A percentile compares a stretch with the other conserved stretches of the same genome.
Conservation (phyloP, 2,797 vertebrate species). For the Decapterus maruadsi region DNA sequence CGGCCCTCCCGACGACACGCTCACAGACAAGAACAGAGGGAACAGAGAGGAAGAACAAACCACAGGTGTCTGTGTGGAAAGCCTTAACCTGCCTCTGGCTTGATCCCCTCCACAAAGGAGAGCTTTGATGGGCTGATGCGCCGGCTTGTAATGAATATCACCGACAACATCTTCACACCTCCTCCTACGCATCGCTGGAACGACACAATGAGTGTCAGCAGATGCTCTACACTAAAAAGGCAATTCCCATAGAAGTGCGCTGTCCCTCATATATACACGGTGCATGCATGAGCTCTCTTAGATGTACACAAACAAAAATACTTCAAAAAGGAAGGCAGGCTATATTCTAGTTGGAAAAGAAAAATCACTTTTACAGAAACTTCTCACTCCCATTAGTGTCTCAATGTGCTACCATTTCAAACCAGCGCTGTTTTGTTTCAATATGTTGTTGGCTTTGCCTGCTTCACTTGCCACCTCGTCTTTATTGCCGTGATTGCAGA, state of each 20-base stretch:
- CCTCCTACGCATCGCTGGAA: conserved; percentile 54
- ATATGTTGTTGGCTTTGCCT: neutral
- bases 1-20: conserved; percentile 9
- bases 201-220: conserved; percentile 62
- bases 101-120: conserved; percentile 74
- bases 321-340: neutral
- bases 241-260: conserved; percentile 25
- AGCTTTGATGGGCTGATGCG: conserved; percentile 79
- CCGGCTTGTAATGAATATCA: conserved; percentile 75
- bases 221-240: conserved; percentile 38
- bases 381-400: neutral
- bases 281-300: neutral
- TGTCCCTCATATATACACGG: neutral
- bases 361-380: neutral
- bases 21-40: conserved; percentile 34
- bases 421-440: neutral
- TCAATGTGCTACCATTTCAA: neutral
- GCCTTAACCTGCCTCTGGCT: conserved; percentile 70
- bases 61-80: conserved; percentile 66
- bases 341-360: neutral
- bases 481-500: conserved; percentile 21
- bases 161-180: conserved; percentile 70
- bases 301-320: neutral
- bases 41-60: conserved; percentile 68
- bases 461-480: neutral